Conservation (phyloP, 2,797 vertebrate species). For the Megaceryle alcyon region DNA sequence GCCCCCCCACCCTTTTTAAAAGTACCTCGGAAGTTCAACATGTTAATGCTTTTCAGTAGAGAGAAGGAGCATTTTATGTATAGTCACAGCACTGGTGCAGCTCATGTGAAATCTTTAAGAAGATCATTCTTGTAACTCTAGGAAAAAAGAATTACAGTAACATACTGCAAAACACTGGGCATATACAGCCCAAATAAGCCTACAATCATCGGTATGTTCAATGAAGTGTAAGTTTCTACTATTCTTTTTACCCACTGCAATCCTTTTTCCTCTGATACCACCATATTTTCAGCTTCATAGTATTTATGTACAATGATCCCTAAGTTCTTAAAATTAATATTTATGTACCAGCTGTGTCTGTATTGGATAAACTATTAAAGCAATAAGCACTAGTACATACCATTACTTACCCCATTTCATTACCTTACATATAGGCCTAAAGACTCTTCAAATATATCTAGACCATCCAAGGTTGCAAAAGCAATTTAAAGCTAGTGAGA, state of each 20-base stretch:
- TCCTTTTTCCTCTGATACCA: background rate
- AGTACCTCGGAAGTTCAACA: background rate
- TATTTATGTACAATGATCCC: background rate
- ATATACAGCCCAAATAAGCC: background rate
- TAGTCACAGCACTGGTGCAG: background rate
- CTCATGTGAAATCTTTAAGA: background rate
- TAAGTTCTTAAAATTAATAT: background rate
- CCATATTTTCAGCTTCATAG: background rate
- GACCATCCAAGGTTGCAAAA: background rate
- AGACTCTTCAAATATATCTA: background rate
- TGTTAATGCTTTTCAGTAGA: background rate
- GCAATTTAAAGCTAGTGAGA: background rate
- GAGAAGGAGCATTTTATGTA: background rate
- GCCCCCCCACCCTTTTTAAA: background rate
- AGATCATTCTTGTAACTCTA: background rate
- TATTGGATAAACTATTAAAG: background rate
- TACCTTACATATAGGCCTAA: background rate
- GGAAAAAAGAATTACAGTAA: background rate
- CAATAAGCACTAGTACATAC: background rate
- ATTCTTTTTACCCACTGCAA: background rate
- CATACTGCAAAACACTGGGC: background rate
- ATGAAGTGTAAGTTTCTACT: background rate
- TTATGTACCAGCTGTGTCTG: background rate
- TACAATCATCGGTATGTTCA: background rate
- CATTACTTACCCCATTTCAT: background rate